A percentile compares a stretch with the other conserved stretches of the same genome.
These are phyloP conservation scores for Drosophila guanche DNA, from an alignment of 1,140 invertebrate genomes.

Conservation along the genomic window DNA sequence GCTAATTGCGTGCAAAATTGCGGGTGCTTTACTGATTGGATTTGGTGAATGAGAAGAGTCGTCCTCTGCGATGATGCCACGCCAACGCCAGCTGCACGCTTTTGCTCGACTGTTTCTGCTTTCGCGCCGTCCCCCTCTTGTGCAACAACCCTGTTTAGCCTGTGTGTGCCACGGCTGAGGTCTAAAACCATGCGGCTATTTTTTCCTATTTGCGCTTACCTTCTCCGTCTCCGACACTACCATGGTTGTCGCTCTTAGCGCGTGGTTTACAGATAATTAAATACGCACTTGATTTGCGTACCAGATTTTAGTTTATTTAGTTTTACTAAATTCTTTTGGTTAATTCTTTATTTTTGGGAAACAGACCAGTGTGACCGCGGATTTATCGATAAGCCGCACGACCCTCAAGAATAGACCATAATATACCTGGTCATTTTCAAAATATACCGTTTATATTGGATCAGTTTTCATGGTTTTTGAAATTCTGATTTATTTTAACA, in stretches of 20 bases:
- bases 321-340: conserved; percentile 59
- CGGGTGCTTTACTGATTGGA: conserved; percentile 31
- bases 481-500: too few species aligned
- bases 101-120: conserved; percentile 19
- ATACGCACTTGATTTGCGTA: conserved; percentile 62
- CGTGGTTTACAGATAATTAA: conserved; percentile 30
- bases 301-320: conserved; percentile 19
- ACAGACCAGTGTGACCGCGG: conserved; percentile 49
- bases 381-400: too few species aligned
- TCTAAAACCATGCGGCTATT: conserved; percentile 65
- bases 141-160: conserved; percentile 70
- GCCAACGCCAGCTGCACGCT: conserved; percentile 53
- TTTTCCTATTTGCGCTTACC: conserved; percentile 48
- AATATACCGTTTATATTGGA: too few species aligned
- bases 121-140: conserved; percentile 47
- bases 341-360: conserved; percentile 44
- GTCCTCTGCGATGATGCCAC: conserved; percentile 56
- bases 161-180: conserved; percentile 57
- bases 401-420: too few species aligned
- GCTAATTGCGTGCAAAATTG: conserved; percentile 34
- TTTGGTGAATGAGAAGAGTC: conserved; percentile 41
- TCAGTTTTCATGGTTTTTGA: too few species aligned
- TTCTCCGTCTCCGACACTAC: conserved; percentile 73
- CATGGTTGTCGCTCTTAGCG: conserved; percentile 48
- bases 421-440: too few species aligned